These are phyloP conservation scores for pig (Sus scrofa) DNA, from an alignment of 2,113 vertebrate species.

Conservation along the genomic window T2T-Sscrofa CM000816.6:91865001-91865500, in stretches of 20 bases:
- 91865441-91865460: not conserved
- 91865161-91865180: not conserved
- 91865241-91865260: not conserved
- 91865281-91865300: not conserved
- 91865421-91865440: not conserved
- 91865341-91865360: not conserved
- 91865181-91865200: not conserved
- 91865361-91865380: not conserved
- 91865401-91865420: not conserved
- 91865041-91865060: not conserved
- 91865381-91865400: not conserved
- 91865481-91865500: not conserved
- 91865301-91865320: not conserved
- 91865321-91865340: not conserved
- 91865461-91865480: not conserved
- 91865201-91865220: not conserved
- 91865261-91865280: not conserved
- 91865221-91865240: not conserved
- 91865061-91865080: not conserved
- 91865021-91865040: not conserved
- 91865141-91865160: constrained; percentile 10
- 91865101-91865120: not conserved
- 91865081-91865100: constrained; percentile 19
- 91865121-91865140: not conserved
- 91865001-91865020: not conserved